Conservation (phyloP, 1,140 invertebrate species). For the Cherax destructor region DNA sequence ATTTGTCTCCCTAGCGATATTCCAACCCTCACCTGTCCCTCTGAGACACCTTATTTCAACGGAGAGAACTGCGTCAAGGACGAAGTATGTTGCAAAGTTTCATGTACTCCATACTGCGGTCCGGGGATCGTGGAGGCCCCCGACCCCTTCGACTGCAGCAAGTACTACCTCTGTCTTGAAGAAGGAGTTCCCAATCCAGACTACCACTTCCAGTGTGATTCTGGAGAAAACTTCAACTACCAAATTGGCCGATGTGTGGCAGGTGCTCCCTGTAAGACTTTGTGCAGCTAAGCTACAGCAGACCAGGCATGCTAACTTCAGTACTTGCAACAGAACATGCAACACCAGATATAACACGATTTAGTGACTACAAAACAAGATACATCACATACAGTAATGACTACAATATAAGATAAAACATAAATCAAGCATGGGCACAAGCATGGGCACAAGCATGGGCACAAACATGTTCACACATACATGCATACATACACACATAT, state of each 20-base stretch:
- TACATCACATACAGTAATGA: too few relatives aligned
- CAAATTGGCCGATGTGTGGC: background rate
- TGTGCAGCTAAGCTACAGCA: background rate
- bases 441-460: too few relatives aligned
- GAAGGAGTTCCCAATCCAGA: background rate
- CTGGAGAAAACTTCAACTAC: conserved; percentile 5
- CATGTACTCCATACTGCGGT: background rate
- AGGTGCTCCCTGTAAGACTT: background rate
- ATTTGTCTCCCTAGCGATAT: background rate
- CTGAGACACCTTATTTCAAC: background rate
- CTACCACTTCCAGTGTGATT: background rate
- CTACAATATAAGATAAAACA: too few relatives aligned
- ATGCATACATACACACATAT: too few relatives aligned
- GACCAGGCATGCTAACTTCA: too few relatives aligned
- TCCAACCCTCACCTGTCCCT: background rate
- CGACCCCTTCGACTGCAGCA: conserved; percentile 19
- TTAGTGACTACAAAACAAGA: too few relatives aligned
- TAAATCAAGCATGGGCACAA: too few relatives aligned
- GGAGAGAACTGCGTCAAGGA: background rate
- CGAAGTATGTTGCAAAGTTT: background rate
- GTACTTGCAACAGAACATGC: too few relatives aligned
- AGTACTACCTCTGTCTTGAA: conserved; percentile 38
- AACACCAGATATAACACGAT: too few relatives aligned
- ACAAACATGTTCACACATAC: too few relatives aligned
- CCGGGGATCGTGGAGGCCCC: background rate